Conservation (phyloP, 2,888 invertebrate genomes). For the Serrognathus titanus region DNA sequence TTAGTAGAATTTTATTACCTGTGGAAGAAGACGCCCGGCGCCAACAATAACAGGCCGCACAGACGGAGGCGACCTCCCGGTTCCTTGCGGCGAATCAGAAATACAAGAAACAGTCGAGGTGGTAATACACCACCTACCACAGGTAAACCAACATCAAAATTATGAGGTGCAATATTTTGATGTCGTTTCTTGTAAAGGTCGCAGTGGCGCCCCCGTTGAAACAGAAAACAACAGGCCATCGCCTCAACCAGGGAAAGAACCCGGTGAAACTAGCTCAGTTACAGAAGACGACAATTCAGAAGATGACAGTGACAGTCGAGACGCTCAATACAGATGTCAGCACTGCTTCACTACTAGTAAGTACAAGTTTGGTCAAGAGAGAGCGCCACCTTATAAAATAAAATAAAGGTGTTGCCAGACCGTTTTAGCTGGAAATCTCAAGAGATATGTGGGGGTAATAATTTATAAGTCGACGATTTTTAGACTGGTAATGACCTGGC, state of each 20-base stretch:
- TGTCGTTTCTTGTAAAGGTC: conserved; percentile 21
- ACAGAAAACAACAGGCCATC: conserved; percentile 56
- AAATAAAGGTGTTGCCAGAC: background rate
- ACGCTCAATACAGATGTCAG: conserved; percentile 71
- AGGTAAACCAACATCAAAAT: conserved; percentile 17
- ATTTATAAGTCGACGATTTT: too few species aligned
- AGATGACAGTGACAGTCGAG: conserved; percentile 91
- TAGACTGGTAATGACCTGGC: too few species aligned
- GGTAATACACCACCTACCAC: conserved; percentile 49
- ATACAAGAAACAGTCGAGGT: conserved; percentile 82
- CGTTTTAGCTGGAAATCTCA: too few species aligned
- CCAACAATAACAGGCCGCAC: conserved; percentile 93
- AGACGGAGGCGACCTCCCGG: conserved; percentile 77
- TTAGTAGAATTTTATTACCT: conserved; percentile 98
- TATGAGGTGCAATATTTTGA: conserved; percentile 2
- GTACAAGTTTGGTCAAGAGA: conserved; percentile 25
- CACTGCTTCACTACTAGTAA: conserved; percentile 72
- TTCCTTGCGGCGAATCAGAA: conserved; percentile 81
- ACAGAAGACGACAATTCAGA: conserved; percentile 89
- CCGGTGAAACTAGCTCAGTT: conserved; percentile 72
- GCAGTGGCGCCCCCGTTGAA: conserved; percentile 42
- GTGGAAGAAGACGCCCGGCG: conserved; percentile 99
- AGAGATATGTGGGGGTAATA: too few species aligned
- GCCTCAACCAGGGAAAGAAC: conserved; percentile 63
- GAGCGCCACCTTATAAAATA: background rate